These are phyloP conservation scores for Baryphthengus martii DNA, from an alignment of 2,113 vertebrate species.

Conservation along the genomic window DNA sequence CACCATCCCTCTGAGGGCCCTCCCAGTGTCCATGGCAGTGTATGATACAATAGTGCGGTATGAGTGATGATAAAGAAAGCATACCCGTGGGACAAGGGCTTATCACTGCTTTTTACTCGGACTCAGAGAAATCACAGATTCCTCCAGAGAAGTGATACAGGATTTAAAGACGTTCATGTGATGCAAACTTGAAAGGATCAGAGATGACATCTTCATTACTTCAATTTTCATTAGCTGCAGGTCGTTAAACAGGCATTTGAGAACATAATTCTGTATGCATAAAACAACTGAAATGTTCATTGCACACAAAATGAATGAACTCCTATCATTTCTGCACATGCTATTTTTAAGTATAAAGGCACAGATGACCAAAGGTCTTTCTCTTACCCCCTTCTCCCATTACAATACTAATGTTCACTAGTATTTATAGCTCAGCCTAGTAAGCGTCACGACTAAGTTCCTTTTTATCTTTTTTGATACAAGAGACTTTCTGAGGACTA, in stretches of 20 bases:
- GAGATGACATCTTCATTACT: constrained; percentile 50
- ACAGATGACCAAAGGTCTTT: neutral
- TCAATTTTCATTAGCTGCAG: constrained; percentile 66
- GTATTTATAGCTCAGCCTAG: neutral
- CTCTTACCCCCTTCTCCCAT: accelerated
- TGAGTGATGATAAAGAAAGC: neutral
- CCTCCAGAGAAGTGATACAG: neutral
- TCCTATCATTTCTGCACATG: neutral
- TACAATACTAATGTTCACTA: neutral
- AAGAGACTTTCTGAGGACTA: neutral
- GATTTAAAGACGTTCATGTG: constrained; percentile 1
- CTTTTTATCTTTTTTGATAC: neutral
- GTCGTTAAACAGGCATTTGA: constrained; percentile 63
- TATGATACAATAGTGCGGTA: neutral
- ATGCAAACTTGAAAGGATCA: constrained; percentile 40
- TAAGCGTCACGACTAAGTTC: neutral
- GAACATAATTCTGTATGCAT: constrained; percentile 22
- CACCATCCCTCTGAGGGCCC: neutral
- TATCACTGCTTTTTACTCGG: neutral
- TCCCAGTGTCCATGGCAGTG: neutral
- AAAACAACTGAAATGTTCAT: constrained; percentile 60
- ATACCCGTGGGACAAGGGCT: neutral
- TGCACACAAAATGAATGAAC: neutral
- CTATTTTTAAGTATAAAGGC: neutral
- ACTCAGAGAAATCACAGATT: neutral